Percentiles rank a stretch among this genome's conserved stretches.
Conservation (phyloP, 1,140 invertebrate genomes). For the Papilio polyxenes region DNA sequence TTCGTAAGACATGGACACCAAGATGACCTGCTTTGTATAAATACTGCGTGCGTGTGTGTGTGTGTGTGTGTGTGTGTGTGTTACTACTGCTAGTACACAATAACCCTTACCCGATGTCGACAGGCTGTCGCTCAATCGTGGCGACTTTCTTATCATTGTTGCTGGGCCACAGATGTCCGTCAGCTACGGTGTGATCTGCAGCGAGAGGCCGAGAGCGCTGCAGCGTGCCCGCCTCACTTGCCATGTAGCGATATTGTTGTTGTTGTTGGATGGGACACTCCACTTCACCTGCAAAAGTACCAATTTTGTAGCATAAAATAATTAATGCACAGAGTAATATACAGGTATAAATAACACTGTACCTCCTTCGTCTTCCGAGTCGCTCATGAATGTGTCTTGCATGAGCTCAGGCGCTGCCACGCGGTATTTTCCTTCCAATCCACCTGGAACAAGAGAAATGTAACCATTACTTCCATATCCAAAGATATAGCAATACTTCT, state of each 20-base stretch:
- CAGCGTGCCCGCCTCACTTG: conserved; percentile 78
- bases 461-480: conserved; percentile 6
- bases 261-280: conserved; percentile 83
- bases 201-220: conserved; percentile 66
- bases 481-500: not conserved
- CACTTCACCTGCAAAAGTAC: conserved; percentile 84
- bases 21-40: too few relatives aligned
- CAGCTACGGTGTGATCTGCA: conserved; percentile 69
- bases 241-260: conserved; percentile 94
- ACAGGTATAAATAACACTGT: conserved; percentile 62
- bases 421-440: conserved; percentile 92
- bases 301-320: too few relatives aligned
- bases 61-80: too few relatives aligned
- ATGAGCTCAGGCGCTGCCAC: conserved; percentile 98
- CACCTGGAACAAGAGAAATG: conserved; percentile 69
- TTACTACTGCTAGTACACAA: too few relatives aligned
- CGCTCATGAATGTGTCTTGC: conserved; percentile 99
- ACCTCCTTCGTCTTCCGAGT: conserved; percentile 99
- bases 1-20: too few relatives aligned
- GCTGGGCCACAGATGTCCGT: conserved; percentile 80
- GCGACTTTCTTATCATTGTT: conserved; percentile 90
- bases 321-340: not conserved
- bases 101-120: conserved; percentile 91
- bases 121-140: conserved; percentile 88
- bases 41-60: too few relatives aligned